Evolutionary conservation across 1,140 invertebrate genomes (phyloP).

Genomic region (Drosophila oshimai): DNA sequence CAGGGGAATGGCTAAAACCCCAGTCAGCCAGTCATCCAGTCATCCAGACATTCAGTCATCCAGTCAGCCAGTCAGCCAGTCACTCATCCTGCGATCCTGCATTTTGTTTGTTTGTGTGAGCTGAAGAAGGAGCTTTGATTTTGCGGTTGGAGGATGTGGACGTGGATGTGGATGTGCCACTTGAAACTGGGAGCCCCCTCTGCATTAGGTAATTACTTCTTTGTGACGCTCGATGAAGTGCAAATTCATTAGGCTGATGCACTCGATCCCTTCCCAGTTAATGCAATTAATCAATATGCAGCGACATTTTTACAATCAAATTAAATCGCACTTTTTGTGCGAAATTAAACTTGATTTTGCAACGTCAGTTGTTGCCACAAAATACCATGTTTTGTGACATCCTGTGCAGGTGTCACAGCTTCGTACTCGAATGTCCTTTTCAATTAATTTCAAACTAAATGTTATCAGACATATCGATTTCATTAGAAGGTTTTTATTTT

Average conservation of each 20-base stretch:
- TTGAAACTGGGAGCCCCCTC: no score
- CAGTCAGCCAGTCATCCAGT: slow-evolving; percentile 21
- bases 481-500: no score
- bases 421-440: not conserved
- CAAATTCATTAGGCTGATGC: slow-evolving; percentile 72
- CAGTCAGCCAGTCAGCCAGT: slow-evolving; percentile 35
- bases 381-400: not conserved
- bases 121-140: slow-evolving; percentile 58
- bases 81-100: slow-evolving; percentile 27
- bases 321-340: not conserved
- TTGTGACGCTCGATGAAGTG: slow-evolving; percentile 65
- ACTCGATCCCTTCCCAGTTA: not conserved
- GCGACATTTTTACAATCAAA: not conserved
- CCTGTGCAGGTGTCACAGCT: not conserved
- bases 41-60: slow-evolving; percentile 12
- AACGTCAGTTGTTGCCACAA: not conserved
- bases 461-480: not conserved
- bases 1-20: slow-evolving; percentile 7
- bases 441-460: not conserved
- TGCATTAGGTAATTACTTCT: slow-evolving; percentile 79
- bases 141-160: slow-evolving; percentile 34
- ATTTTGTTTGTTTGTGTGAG: slow-evolving; percentile 44
- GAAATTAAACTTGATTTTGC: slow-evolving; percentile 6
- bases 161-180: no score
- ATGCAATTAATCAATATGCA: slow-evolving; percentile 25